phyloP scores from a whole-genome alignment of 1,140 invertebrate species.

The Araneus ventricosus region DNA sequence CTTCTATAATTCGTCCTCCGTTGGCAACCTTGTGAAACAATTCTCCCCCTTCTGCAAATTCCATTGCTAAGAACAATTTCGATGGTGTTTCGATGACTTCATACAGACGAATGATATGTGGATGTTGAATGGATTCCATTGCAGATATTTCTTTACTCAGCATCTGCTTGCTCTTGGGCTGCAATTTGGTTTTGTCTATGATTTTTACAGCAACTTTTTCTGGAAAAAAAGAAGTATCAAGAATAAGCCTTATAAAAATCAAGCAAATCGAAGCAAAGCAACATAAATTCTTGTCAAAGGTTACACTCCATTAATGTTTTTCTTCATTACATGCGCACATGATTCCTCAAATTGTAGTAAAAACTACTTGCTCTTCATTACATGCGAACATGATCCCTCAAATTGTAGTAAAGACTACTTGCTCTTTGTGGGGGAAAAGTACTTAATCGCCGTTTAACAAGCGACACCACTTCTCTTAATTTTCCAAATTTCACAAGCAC shows the following conservation, averaged over 20 bases:
- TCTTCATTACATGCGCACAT: too few relatives aligned
- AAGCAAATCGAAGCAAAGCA: background rate
- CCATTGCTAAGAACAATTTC: constrained; percentile 91
- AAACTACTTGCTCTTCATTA: too few relatives aligned
- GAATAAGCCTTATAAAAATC: background rate
- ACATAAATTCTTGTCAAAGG: background rate
- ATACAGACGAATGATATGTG: constrained; percentile 88
- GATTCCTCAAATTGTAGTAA: too few relatives aligned
- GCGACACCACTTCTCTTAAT: too few relatives aligned
- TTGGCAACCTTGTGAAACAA: constrained; percentile 90
- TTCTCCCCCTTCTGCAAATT: constrained; percentile 92
- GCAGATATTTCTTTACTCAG: constrained; percentile 87
- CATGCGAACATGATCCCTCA: too few relatives aligned
- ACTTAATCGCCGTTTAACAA: too few relatives aligned
- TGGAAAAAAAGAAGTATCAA: constrained; percentile 78
- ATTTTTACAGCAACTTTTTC: constrained; percentile 94
- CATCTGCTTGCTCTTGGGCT: constrained; percentile 89
- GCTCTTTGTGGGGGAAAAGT: too few relatives aligned
- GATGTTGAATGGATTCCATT: constrained; percentile 89
- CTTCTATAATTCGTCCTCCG: constrained; percentile 86
- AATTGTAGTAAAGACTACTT: too few relatives aligned
- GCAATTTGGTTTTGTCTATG: constrained; percentile 90
- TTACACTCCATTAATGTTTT: too few relatives aligned
- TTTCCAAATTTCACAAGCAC: too few relatives aligned
- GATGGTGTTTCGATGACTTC: constrained; percentile 90